Evolutionary conservation across 2,797 vertebrate genomes (phyloP), one percentile per base, ranked within the genome.

Genomic region (Hybognathus amarus): DNA sequence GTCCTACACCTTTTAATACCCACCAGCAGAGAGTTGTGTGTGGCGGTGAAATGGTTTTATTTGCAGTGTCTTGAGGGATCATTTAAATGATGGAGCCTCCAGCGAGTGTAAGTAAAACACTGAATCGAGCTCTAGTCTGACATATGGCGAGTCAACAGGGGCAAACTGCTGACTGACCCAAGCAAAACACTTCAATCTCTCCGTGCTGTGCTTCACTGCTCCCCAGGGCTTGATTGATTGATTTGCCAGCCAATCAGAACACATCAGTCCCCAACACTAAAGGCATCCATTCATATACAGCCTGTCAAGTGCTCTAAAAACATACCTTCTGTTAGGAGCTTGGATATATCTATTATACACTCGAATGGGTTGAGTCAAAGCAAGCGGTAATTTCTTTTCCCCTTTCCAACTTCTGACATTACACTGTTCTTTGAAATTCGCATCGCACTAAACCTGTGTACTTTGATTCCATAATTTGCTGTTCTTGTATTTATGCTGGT

Each of bases 171-270:
- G 89, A 88, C 91, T 82, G 86, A 90, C 90, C 91, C 87, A 92
- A 93, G 93, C 92, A 93, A 94, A 94, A 93, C 92, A 94, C 91
- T 93, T 92, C 92, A 93, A 91, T 94, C 93, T 92, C 90, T 90
- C 66, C 74, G 77, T 2, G 74, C 69, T 88, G 87, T 88, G 91
- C 90, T 91, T 86, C 86, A 87, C 82, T 69, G 83, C 89, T 93
- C 90, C 89, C 90, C 47, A 84, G 90, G 93, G 87, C 85, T 88
- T 89, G 89, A 93, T 88, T 94, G 92, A 95, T 94, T 94, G 92
- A 94, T 92, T 90, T 17, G 22, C 87, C 27, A 76, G 87, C 91
- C 93, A 94, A 94, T 94, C 91, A 91, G 87, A 91, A 86, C 61
- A 83, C 92, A 94, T 92, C 92, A 93, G 94, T 86, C 84, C 77